Evolutionary conservation across 2,113 vertebrate species (phyloP).

Genomic region (Daboia siamensis): DNA sequence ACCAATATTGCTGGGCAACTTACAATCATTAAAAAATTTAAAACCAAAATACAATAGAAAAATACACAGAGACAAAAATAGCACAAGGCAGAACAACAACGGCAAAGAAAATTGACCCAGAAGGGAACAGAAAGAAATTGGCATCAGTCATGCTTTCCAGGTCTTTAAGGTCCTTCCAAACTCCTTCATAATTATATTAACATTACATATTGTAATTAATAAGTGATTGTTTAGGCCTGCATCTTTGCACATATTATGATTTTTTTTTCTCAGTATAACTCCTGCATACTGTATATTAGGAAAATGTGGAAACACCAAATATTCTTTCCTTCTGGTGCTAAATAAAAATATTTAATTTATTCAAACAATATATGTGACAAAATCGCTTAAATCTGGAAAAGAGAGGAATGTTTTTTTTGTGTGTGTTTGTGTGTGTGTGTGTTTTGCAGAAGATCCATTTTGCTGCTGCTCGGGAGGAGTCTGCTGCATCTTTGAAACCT

Average conservation of each 20-base stretch:
- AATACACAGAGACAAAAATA: not conserved
- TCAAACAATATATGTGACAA: not conserved
- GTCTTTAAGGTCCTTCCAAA: not conserved
- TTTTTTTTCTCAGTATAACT: not conserved
- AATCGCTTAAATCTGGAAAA: not conserved
- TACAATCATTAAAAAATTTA: not conserved
- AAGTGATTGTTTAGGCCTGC: not conserved
- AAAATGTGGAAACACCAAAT: not conserved
- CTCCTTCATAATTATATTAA: not conserved
- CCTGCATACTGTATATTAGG: not conserved
- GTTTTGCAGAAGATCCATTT: constrained; percentile 2
- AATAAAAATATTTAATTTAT: not conserved
- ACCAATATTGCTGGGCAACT: not conserved
- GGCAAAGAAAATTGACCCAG: not conserved
- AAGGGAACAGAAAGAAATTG: not conserved
- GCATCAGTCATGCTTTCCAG: not conserved
- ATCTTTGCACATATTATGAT: not conserved
- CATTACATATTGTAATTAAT: not conserved
- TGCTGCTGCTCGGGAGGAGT: constrained; percentile 28
- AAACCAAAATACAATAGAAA: not conserved
- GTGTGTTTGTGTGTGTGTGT: not conserved
- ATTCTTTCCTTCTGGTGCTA: not conserved
- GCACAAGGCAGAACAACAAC: not conserved
- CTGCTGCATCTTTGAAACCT: constrained; percentile 46
- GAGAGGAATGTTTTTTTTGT: not conserved